These are phyloP conservation scores for crab-eating macaque (Macaca fascicularis) DNA, from an alignment of 2,113 vertebrate genomes.

Conservation along the genomic window DNA sequence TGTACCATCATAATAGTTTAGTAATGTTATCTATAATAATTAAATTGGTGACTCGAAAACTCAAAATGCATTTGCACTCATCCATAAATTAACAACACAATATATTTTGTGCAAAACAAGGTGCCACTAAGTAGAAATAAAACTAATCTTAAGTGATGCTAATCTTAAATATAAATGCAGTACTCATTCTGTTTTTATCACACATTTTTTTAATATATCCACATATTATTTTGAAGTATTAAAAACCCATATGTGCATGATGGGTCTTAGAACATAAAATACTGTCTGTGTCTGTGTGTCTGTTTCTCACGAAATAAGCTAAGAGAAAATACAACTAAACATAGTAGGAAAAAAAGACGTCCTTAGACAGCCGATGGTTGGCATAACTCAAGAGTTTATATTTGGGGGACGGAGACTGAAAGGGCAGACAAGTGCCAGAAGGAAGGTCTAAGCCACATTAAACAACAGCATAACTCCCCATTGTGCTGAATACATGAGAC, in stretches of 20 bases:
- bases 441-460: not conserved
- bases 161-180: not conserved
- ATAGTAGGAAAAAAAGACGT: not conserved
- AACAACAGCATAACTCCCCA: not conserved
- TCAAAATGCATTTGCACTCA: not conserved
- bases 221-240: not conserved
- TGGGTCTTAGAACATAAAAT: not conserved
- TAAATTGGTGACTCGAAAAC: not conserved
- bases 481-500: fast-evolving
- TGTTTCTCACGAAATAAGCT: not conserved
- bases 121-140: not conserved
- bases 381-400: fast-evolving
- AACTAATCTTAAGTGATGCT: not conserved
- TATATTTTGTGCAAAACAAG: not conserved
- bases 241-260: not conserved
- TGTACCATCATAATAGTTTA: not conserved
- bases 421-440: not conserved
- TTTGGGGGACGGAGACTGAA: not conserved
- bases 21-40: not conserved
- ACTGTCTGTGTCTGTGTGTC: not conserved
- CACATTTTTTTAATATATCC: not conserved
- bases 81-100: not conserved
- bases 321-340: not conserved
- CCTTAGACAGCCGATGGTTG: fast-evolving
- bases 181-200: not conserved